Percentiles rank a stretch among this genome's conserved stretches.
Evolutionary conservation across 2,888 invertebrate species (phyloP).

Genomic region (Scaptomyza caliginosa): DNA sequence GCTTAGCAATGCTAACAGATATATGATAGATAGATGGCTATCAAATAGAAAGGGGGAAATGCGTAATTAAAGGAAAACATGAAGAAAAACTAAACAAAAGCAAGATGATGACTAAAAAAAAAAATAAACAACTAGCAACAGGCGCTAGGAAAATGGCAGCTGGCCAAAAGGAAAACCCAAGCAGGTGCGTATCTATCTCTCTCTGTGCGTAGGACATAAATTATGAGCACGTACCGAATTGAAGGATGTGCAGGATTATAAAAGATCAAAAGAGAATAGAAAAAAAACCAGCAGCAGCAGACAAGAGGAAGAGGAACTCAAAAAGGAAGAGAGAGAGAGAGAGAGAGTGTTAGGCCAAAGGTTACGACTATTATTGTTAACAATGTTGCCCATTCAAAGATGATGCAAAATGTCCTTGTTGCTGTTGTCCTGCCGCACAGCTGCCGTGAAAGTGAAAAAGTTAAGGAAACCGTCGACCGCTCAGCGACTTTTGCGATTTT

Average conservation of each 20-base stretch:
- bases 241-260: slow-evolving; percentile 60
- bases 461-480: slow-evolving; percentile 19
- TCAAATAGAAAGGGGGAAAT: slow-evolving; percentile 29
- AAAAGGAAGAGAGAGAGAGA: slow-evolving; percentile 3
- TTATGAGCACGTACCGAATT: slow-evolving; percentile 70
- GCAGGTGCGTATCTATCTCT: too few species aligned
- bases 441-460: slow-evolving; percentile 38
- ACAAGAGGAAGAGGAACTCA: neutral
- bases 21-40: slow-evolving; percentile 39
- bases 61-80: slow-evolving; percentile 49
- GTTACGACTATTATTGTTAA: slow-evolving; percentile 29
- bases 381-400: slow-evolving; percentile 33
- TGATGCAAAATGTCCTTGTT: slow-evolving; percentile 50
- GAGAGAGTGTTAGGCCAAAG: slow-evolving; percentile 38
- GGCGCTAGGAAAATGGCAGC: slow-evolving; percentile 50
- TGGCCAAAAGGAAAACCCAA: slow-evolving; percentile 47
- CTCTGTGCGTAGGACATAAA: slow-evolving; percentile 51
- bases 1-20: slow-evolving; percentile 42
- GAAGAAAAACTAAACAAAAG: slow-evolving; percentile 18
- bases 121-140: slow-evolving; percentile 32
- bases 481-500: slow-evolving; percentile 51
- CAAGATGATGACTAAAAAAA: slow-evolving; percentile 8
- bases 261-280: slow-evolving; percentile 43
- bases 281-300: slow-evolving; percentile 5
- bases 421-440: slow-evolving; percentile 30